Base-by-base conservation (phyloP, 2,113 vertebrate species). In the Apus apus region DNA sequence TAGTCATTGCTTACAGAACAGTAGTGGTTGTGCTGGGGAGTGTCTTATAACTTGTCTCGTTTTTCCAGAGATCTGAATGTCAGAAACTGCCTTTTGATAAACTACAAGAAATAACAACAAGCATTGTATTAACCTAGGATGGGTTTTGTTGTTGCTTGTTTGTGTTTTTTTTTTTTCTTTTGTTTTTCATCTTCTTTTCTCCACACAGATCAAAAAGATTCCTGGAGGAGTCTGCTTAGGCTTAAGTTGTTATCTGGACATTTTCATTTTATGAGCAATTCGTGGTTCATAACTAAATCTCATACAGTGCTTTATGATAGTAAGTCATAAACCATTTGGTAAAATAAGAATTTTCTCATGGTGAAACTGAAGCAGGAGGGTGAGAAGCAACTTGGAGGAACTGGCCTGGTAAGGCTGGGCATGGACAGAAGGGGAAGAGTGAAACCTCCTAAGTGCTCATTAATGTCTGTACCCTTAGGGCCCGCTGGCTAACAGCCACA, bases 401-500 rank as follows among this genome's bases (percentile, higher is more conserved):
- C 20, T 0, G 1, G 15, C 26, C 32, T 1, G 1, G 26, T 65
- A 40, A 87, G 48, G 23, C 12, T 51, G 26, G n/a, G 21, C 34
- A 75, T 68, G 27, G 27, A 53, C 22, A 57, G 9, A 14, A 22
- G 57, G 38, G 19, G 43, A 30, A 64, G 32, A 71, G 36, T 2
- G 2, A 72, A 84, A 74, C 65, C 29, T 65, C 22, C 1, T 4
- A 64, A 72, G 6, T 53, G 18, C 8, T 85, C 22, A 15, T 53
- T 86, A 46, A 64, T 56, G 22, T 15, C 40, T 75, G 51, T 25
- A 66, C 40, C 58, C 22, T 38, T 71, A 57, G 29, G 29, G 32
- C 11, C 8, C 15, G 2, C 11, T 20, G 61, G 19, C 26, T 50
- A 79, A 60, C 29, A 82, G 51, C 32, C 45, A 56, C 16, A 2